Conservation (phyloP, 2,797 vertebrate species). For the Mustela erminea region DNA sequence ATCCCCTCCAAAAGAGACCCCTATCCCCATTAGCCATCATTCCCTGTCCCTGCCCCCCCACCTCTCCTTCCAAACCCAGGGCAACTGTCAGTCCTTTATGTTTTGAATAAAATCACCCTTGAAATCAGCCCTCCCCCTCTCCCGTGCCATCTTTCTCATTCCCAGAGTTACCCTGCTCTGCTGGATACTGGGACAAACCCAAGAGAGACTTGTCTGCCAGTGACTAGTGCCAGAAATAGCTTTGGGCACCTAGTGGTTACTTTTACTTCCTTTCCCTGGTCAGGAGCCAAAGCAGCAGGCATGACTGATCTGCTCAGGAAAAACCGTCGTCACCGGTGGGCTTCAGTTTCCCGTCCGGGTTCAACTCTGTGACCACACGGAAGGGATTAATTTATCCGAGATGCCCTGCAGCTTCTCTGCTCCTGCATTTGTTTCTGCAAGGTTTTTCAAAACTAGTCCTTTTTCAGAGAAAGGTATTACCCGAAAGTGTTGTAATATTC, state of each 20-base stretch:
- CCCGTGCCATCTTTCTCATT: neutral
- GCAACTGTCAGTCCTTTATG: fast-evolving
- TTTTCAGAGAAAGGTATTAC: neutral
- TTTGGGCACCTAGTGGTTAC: neutral
- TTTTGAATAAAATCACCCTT: neutral
- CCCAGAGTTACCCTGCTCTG: too few relatives aligned
- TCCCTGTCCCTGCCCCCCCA: fast-evolving
- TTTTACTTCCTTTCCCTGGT: neutral
- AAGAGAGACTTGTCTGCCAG: neutral
- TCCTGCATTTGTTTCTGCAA: neutral
- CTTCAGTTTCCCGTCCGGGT: neutral
- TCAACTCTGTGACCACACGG: fast-evolving
- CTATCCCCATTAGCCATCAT: fast-evolving
- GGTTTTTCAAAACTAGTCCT: neutral
- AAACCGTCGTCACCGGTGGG: fast-evolving
- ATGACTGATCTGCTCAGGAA: neutral
- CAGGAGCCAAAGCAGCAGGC: neutral
- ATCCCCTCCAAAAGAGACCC: neutral
- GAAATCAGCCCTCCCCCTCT: neutral
- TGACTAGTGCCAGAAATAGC: neutral
- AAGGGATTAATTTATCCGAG: neutral
- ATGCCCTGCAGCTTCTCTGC: neutral
- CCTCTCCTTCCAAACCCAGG: too few relatives aligned
- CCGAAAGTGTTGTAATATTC: neutral
- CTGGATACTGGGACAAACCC: neutral